Evolutionary conservation across 2,888 invertebrate species (phyloP).

Genomic region (Agrotis clavis): DNA sequence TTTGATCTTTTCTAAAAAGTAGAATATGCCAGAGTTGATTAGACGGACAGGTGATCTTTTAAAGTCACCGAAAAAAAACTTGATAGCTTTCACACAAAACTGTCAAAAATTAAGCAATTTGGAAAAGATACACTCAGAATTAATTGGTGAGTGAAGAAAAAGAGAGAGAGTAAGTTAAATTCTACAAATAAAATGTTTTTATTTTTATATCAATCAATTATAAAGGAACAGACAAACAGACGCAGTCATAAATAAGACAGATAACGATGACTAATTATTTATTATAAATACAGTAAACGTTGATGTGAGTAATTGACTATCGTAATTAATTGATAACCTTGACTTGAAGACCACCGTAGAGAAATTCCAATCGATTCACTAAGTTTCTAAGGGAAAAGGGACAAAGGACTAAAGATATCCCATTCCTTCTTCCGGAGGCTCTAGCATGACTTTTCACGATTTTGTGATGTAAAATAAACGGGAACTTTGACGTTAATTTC

Average conservation of each 20-base stretch:
- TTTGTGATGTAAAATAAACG: no score
- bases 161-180: no score
- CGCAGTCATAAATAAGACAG: constrained; percentile 29
- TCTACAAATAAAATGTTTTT: not conserved
- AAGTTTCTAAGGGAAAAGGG: not conserved
- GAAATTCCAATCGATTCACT: constrained; percentile 3
- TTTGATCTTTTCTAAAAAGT: not conserved
- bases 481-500: no score
- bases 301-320: constrained; percentile 39
- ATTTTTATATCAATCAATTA: not conserved
- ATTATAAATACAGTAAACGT: constrained; percentile 31
- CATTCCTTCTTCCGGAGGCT: no score
- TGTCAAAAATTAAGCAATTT: no score
- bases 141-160: no score
- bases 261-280: constrained; percentile 43
- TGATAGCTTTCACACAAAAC: no score
- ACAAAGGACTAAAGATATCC: constrained; percentile 4
- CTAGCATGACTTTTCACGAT: no score
- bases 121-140: no score
- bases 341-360: constrained; percentile 42
- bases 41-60: no score
- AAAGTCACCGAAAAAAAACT: no score
- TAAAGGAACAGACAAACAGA: not conserved
- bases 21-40: not conserved
- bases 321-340: constrained; percentile 52